A percentile compares a stretch with the other conserved stretches of the same genome.
These are phyloP conservation scores for Theretra japonica DNA, from an alignment of 2,888 invertebrate species.

Conservation along the genomic window DNA sequence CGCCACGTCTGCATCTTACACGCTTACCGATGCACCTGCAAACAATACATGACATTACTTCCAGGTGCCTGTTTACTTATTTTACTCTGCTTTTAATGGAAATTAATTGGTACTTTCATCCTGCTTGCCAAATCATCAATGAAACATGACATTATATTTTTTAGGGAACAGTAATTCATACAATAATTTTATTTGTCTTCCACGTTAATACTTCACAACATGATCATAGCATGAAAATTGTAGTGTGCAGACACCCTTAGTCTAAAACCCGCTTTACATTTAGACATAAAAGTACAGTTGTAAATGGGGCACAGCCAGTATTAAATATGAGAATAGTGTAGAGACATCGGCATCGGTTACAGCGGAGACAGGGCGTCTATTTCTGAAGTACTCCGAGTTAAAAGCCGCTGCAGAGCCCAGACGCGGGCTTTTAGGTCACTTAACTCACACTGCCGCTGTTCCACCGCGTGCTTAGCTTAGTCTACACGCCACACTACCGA, in stretches of 20 bases:
- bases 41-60: slow-evolving; percentile 32
- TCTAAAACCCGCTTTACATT: too few relatives aligned
- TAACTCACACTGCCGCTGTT: slow-evolving; percentile 43
- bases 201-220: too few relatives aligned
- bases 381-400: slow-evolving; percentile 66
- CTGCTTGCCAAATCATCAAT: too few relatives aligned
- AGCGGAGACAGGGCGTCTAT: slow-evolving; percentile 63
- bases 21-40: slow-evolving; percentile 53
- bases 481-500: neutral
- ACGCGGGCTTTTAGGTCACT: slow-evolving; percentile 72
- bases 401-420: slow-evolving; percentile 57
- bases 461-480: neutral
- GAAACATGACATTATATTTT: too few relatives aligned
- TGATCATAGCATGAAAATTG: too few relatives aligned
- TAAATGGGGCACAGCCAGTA: neutral
- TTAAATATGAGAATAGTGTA: slow-evolving; percentile 10
- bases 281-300: too few relatives aligned
- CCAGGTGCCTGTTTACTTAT: too few relatives aligned
- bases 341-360: slow-evolving; percentile 48
- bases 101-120: too few relatives aligned
- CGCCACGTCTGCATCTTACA: slow-evolving; percentile 69
- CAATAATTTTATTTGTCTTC: too few relatives aligned
- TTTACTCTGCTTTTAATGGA: too few relatives aligned
- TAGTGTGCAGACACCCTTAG: too few relatives aligned
- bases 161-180: too few relatives aligned